Evolutionary conservation across 2,888 invertebrate genomes (phyloP), one percentile per base, ranked within the genome.

Genomic region (Caenorhabditis zanzibari): DNA sequence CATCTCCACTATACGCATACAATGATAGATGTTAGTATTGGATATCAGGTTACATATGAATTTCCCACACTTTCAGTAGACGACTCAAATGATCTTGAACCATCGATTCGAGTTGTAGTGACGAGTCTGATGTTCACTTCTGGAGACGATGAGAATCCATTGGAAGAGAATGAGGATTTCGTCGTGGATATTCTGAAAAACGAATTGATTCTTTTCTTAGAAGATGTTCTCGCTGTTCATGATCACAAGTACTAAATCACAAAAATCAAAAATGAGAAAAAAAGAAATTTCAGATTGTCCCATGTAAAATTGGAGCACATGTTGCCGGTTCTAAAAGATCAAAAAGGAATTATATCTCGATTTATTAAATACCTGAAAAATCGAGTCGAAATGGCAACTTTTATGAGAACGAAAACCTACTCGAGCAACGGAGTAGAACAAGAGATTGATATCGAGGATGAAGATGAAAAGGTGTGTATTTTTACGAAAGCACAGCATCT

Each of bases 311-410:
- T 79, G 32, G 41, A 38, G 7, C 38, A 79, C 38, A 63, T 79
- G 19, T 56, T 79, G 6, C 49, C 71, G 4, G 0, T 79, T 3
- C 38, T 79, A 7, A 63, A 56, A 54, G 32, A 6, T 12, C 63
- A 79, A 38, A 56, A 22, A 16, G 63, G 64, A 47, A 41, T 79
- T 1, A 2, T 79, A 1, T 54, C 44, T 22, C 44, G 71, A 19
- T 79, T 79, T 26, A 22, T 71, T 6, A 79, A 79, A 22, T 79
- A 79, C 26, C n/a, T 79, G 24, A 52, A 58, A 14, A 79, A 71
- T 26, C 54, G 79, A 1, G 64, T 79, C 19, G 64, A 79, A 47
- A 79, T 79, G 71, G 56, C 79, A 5, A 28, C 24, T 10, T 58
- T 71, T 16, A 58, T 79, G 71, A 79, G 16, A 49, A 28, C 58